Percentiles rank a stretch among this genome's conserved stretches.
phyloP scores from a whole-genome alignment of 2,797 vertebrate species.

The Acrossocheilus fasciatus region DNA sequence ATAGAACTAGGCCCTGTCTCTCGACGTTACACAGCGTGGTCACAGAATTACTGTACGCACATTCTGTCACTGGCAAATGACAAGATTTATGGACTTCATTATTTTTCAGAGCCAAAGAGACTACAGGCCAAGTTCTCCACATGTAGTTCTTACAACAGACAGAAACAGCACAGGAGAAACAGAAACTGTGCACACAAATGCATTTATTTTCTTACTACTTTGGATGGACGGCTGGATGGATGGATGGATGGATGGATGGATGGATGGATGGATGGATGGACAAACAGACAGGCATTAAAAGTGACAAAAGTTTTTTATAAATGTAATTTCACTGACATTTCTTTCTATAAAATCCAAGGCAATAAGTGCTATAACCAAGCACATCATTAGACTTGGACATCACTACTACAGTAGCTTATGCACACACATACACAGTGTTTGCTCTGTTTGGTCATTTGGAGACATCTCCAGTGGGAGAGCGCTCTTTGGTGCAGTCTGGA shows the following conservation, averaged over 20 bases:
- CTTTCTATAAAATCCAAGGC: neutral
- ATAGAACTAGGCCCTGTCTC: constrained; percentile 38
- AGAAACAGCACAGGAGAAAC: neutral
- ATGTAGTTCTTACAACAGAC: constrained; percentile 6
- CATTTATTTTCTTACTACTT: neutral
- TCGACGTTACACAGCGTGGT: constrained; percentile 41
- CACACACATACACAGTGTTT: neutral
- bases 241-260: neutral
- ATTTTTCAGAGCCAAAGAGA: constrained; percentile 51
- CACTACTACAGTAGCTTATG: neutral
- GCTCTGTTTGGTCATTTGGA: constrained; percentile 6
- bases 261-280: neutral
- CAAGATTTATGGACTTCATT: constrained; percentile 59
- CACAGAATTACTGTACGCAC: constrained; percentile 51
- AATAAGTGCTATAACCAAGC: neutral
- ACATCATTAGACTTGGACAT: neutral
- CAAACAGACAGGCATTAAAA: neutral
- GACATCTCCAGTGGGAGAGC: neutral
- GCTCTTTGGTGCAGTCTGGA: constrained; percentile 30
- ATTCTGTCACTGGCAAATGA: constrained; percentile 55
- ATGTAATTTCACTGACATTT: neutral
- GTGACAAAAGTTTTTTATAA: neutral
- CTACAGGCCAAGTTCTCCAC: constrained; percentile 40
- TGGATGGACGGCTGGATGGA: neutral
- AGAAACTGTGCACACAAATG: neutral